A percentile compares a stretch with the other conserved stretches of the same genome.
These are phyloP conservation scores for Ambastaia sidthimunki DNA, from an alignment of 2,797 vertebrate species.

Conservation along the genomic window DNA sequence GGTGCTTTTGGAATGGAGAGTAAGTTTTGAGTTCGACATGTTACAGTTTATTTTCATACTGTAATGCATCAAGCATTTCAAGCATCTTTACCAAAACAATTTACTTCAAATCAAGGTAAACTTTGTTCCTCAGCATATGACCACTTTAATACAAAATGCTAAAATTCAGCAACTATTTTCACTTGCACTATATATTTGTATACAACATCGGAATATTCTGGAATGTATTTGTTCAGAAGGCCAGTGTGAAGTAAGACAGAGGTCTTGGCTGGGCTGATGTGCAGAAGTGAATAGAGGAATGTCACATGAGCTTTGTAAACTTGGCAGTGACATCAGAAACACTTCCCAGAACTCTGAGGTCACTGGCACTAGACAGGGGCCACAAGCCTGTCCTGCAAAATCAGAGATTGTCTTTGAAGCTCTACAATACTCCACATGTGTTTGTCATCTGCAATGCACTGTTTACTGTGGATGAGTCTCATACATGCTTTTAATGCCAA, in stretches of 20 bases:
- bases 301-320: constrained; percentile 54
- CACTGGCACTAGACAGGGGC: constrained; percentile 12
- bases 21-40: no score
- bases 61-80: no score
- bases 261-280: constrained; percentile 35
- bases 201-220: constrained; percentile 37
- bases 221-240: constrained; percentile 40
- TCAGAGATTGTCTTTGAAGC: constrained; percentile 29
- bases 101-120: no score
- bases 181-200: background rate
- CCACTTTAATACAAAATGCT: no score
- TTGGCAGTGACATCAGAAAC: constrained; percentile 58
- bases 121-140: no score
- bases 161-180: background rate
- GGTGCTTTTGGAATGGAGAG: no score
- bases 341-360: constrained; percentile 44
- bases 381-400: background rate
- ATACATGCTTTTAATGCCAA: background rate
- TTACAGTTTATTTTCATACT: no score
- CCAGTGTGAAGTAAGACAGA: constrained; percentile 34
- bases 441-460: background rate
- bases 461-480: background rate
- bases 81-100: no score
- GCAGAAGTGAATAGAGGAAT: constrained; percentile 43
- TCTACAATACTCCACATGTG: background rate